phyloP scores from a whole-genome alignment of 2,113 vertebrate species.

The Trichechus manatus region DNA sequence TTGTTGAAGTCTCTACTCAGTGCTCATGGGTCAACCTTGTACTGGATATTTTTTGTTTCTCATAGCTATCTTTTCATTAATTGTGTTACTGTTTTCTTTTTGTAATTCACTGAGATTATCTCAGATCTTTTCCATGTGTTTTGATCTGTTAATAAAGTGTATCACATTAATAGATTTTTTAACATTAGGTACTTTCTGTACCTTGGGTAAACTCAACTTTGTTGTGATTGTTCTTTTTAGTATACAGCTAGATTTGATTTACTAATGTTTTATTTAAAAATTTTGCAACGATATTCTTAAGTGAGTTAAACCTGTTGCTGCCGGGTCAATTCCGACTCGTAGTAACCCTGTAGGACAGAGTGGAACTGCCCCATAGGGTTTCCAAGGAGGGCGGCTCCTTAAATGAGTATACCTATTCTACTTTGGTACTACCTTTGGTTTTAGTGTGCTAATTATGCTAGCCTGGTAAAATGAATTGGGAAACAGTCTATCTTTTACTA shows the following conservation, averaged over 20 bases:
- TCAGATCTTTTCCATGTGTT: background rate
- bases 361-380: too few relatives aligned
- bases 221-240: background rate
- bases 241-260: constrained; percentile 14
- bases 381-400: too few relatives aligned
- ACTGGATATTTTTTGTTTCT: background rate
- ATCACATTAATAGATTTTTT: background rate
- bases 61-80: background rate
- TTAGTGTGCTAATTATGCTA: constrained; percentile 12
- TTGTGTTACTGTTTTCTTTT: background rate
- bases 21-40: background rate
- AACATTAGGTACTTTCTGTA: background rate
- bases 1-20: background rate
- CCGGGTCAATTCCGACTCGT: too few relatives aligned
- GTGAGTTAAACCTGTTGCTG: too few relatives aligned
- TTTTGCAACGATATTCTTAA: background rate
- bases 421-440: background rate
- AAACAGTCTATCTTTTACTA: background rate
- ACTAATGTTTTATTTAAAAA: background rate
- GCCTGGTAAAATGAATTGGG: background rate
- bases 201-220: background rate
- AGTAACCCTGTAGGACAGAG: too few relatives aligned
- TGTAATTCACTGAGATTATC: constrained; percentile 46
- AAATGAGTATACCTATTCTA: background rate
- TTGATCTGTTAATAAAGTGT: background rate